A percentile compares a stretch with the other conserved stretches of the same genome.
phyloP scores from a whole-genome alignment of 2,113 vertebrate genomes.

The Melozone crissalis region DNA sequence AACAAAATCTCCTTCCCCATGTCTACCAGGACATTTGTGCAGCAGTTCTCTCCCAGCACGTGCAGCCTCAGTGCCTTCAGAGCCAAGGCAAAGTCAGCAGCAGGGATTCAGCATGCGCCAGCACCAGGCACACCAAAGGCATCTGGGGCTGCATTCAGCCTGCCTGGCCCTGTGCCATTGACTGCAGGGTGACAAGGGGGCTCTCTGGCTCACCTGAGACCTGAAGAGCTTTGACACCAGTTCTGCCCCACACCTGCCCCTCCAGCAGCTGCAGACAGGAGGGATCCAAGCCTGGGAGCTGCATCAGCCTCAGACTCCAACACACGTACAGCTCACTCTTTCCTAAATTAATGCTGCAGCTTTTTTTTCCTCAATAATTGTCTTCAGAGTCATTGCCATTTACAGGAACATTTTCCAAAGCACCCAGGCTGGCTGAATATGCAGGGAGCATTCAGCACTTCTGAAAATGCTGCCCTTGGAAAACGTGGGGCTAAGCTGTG shows the following conservation, averaged over 20 bases:
- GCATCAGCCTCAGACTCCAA: neutral
- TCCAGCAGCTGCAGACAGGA: neutral
- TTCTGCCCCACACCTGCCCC: neutral
- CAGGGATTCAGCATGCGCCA: neutral
- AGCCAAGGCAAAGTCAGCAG: neutral
- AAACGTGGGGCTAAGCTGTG: neutral
- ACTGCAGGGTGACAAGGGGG: neutral
- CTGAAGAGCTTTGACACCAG: neutral
- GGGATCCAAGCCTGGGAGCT: neutral
- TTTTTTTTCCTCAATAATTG: neutral
- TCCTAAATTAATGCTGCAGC: neutral
- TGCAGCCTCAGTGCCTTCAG: neutral
- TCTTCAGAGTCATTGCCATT: neutral
- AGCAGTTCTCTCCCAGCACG: neutral
- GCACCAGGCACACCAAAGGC: neutral
- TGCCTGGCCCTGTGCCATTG: neutral
- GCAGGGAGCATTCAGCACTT: accelerated
- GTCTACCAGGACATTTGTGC: neutral
- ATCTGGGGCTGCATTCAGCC: neutral
- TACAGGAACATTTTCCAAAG: neutral
- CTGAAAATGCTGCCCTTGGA: neutral
- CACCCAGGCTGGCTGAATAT: neutral
- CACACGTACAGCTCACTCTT: neutral
- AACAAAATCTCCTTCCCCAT: neutral
- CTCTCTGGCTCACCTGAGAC: neutral